Conservation (phyloP, 1,140 invertebrate species). For the Hycleus cichorii region DNA sequence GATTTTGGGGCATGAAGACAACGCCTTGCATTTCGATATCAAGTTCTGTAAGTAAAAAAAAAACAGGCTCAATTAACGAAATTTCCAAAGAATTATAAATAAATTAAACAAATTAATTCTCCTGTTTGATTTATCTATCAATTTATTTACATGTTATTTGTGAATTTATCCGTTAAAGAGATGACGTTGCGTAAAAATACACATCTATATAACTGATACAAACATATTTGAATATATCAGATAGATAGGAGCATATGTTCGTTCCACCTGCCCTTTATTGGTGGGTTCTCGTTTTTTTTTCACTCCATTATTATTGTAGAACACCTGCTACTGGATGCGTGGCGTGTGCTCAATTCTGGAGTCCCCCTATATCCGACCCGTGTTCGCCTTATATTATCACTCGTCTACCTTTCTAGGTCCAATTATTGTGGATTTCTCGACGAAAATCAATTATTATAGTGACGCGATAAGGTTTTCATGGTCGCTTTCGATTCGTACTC, state of each 20-base stretch:
- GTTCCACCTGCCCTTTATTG: constrained; percentile 25
- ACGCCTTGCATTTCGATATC: constrained; percentile 39
- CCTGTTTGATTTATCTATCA: no score
- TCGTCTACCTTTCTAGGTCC: neutral
- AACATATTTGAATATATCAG: constrained; percentile 20
- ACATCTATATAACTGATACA: no score
- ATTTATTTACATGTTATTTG: no score
- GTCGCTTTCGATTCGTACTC: no score
- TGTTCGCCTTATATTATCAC: constrained; percentile 3
- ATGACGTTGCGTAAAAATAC: no score
- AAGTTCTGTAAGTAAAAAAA: constrained; percentile 32
- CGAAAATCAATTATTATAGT: no score
- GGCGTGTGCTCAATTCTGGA: constrained; percentile 21
- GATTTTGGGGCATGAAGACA: constrained; percentile 35
- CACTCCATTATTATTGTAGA: constrained; percentile 3
- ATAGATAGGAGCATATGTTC: constrained; percentile 26
- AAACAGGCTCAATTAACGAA: no score
- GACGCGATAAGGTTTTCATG: no score
- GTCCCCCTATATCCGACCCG: constrained; percentile 12
- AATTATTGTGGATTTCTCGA: no score
- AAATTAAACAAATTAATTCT: neutral
- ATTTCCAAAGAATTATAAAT: no score
- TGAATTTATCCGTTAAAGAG: no score
- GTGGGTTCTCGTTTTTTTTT: no score
- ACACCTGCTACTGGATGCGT: constrained; percentile 25